These are phyloP conservation scores for Excalfactoria chinensis DNA, from an alignment of 2,113 vertebrate genomes.

Conservation along the genomic window DNA sequence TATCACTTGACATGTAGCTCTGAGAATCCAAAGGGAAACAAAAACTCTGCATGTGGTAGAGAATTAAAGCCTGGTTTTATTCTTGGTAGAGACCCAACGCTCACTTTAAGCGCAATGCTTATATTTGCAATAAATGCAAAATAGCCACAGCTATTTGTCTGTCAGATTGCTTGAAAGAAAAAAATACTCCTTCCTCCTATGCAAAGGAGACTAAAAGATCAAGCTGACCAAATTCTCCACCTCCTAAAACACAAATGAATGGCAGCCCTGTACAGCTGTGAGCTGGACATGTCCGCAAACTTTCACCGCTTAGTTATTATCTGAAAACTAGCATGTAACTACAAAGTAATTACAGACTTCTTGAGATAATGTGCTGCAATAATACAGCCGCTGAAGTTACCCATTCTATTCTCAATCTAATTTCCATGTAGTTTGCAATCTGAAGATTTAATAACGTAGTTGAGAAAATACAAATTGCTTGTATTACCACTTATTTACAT, in stretches of 20 bases:
- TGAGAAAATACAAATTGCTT: slow-evolving; percentile 58
- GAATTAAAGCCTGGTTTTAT: not conserved
- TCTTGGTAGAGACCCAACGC: not conserved
- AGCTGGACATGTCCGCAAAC: slow-evolving; percentile 24
- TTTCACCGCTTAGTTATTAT: slow-evolving; percentile 31
- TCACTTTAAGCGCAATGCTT: not conserved
- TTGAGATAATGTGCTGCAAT: slow-evolving; percentile 40
- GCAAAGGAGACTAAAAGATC: not conserved
- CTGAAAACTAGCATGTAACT: slow-evolving; percentile 44
- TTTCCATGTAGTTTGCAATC: slow-evolving; percentile 64
- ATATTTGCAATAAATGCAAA: not conserved
- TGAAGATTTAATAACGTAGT: slow-evolving; percentile 57
- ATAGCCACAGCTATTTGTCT: accelerated
- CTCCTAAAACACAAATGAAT: not conserved
- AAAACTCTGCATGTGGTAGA: not conserved
- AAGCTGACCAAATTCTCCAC: not conserved
- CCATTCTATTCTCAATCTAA: slow-evolving; percentile 68
- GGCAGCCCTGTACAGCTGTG: not conserved
- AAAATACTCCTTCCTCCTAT: not conserved
- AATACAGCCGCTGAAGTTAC: slow-evolving; percentile 27
- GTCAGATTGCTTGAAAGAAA: not conserved
- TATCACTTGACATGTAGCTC: not conserved
- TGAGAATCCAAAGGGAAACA: not conserved
- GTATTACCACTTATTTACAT: slow-evolving; percentile 57
- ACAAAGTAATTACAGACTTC: slow-evolving; percentile 58